Evolutionary conservation across 2,888 invertebrate genomes (phyloP).

Genomic region (Pachycephus smyrnensis): DNA sequence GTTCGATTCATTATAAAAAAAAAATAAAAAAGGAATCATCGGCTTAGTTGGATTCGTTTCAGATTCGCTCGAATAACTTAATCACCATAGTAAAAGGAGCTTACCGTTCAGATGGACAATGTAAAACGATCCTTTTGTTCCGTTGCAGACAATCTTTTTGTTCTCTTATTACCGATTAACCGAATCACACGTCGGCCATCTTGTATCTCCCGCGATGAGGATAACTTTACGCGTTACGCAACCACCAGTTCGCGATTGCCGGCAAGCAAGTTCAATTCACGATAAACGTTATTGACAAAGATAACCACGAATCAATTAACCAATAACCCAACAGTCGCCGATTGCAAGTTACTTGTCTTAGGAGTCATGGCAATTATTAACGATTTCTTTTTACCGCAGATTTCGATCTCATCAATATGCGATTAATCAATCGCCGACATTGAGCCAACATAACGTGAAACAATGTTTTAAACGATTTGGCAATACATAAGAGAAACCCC

Average conservation of each 20-base stretch:
- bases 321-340: not conserved
- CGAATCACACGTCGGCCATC: not conserved
- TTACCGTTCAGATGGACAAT: not conserved
- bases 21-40: not conserved
- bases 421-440: not conserved
- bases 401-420: not conserved
- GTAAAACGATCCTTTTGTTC: not conserved
- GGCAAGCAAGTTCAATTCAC: not conserved
- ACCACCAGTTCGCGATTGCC: not conserved
- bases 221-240: not conserved
- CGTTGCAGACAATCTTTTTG: not conserved
- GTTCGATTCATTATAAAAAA: not conserved
- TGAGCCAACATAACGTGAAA: not conserved
- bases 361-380: not conserved
- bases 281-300: not conserved
- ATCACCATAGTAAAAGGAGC: not conserved
- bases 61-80: slow-evolving; percentile 3
- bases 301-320: not conserved
- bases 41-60: not conserved
- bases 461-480: not conserved
- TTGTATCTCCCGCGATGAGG: not conserved
- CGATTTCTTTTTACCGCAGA: not conserved
- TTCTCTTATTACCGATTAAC: not conserved
- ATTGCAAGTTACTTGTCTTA: not conserved
- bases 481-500: not conserved